Evolutionary conservation across 2,888 invertebrate genomes (phyloP).

Genomic region (Pseudoips prasinana): DNA sequence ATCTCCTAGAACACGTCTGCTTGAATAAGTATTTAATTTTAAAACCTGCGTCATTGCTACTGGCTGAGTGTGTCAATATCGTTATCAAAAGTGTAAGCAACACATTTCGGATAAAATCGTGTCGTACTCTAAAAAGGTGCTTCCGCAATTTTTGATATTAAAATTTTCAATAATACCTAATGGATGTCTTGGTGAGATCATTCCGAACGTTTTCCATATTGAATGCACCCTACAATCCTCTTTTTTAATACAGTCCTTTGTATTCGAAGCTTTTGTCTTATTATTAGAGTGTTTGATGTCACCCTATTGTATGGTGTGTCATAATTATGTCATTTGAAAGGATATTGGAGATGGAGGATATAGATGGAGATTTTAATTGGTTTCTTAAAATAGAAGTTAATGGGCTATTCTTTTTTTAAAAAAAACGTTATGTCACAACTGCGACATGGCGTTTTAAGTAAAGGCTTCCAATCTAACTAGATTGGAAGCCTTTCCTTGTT

Average conservation of each 20-base stretch:
- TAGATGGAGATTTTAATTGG: constrained; percentile 27
- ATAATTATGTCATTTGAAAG: constrained; percentile 60
- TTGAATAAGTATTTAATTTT: too few species aligned
- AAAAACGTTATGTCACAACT: too few species aligned
- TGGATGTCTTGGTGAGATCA: constrained; percentile 71
- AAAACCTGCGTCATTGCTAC: too few species aligned
- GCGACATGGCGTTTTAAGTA: too few species aligned
- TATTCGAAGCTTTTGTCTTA: constrained; percentile 61
- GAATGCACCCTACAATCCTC: constrained; percentile 59
- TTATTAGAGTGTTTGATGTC: constrained; percentile 61
- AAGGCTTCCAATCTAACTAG: too few species aligned
- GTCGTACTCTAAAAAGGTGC: constrained; percentile 35
- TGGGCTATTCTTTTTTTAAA: not conserved
- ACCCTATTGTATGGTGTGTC: constrained; percentile 52
- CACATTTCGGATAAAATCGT: too few species aligned
- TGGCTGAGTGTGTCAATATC: too few species aligned
- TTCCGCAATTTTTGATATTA: constrained; percentile 78
- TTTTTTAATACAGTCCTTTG: constrained; percentile 63
- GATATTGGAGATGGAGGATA: constrained; percentile 22
- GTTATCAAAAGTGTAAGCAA: too few species aligned
- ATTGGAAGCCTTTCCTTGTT: too few species aligned
- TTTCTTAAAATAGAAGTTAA: constrained; percentile 11
- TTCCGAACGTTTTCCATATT: constrained; percentile 59
- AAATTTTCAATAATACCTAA: constrained; percentile 83
- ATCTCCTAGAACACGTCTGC: too few species aligned